phyloP scores from a whole-genome alignment of 2,113 vertebrate genomes.

The Dascyllus trimaculatus region DNA sequence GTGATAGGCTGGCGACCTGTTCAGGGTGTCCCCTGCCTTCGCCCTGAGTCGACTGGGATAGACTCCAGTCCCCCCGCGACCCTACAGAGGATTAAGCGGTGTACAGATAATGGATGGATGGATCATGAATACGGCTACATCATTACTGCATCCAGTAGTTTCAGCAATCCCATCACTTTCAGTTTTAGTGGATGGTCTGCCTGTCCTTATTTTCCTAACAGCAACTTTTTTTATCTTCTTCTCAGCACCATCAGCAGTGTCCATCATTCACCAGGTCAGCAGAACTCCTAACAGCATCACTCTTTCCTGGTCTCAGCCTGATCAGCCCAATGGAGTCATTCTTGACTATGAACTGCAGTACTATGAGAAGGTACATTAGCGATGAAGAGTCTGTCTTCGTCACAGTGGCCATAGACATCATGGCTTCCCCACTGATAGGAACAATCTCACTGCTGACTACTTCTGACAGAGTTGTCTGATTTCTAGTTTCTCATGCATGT shows the following conservation, averaged over 20 bases:
- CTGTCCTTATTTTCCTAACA: not conserved
- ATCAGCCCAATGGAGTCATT: slow-evolving; percentile 96
- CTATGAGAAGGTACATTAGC: slow-evolving; percentile 91
- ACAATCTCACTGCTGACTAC: not conserved
- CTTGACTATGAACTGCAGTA: slow-evolving; percentile 96
- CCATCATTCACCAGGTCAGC: slow-evolving; percentile 97
- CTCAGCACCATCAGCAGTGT: slow-evolving; percentile 92
- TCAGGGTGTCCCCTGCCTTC: too few relatives aligned
- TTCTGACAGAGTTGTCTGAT: not conserved
- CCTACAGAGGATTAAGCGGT: too few relatives aligned
- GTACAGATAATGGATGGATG: too few relatives aligned
- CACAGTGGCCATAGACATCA: not conserved
- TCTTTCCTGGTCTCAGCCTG: slow-evolving; percentile 96
- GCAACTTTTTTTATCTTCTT: not conserved
- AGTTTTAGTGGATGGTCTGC: not conserved
- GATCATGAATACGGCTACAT: too few relatives aligned
- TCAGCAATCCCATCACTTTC: too few relatives aligned
- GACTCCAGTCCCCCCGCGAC: too few relatives aligned
- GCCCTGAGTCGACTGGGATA: too few relatives aligned
- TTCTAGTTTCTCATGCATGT: slow-evolving; percentile 10
- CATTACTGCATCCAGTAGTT: too few relatives aligned
- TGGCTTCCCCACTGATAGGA: not conserved
- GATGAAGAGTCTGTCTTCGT: not conserved
- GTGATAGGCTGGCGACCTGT: too few relatives aligned
- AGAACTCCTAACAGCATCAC: slow-evolving; percentile 92